Evolutionary conservation across 2,113 vertebrate species (phyloP), one percentile per base, ranked within the genome.

Genomic region (Chelonoidis abingdonii): DNA sequence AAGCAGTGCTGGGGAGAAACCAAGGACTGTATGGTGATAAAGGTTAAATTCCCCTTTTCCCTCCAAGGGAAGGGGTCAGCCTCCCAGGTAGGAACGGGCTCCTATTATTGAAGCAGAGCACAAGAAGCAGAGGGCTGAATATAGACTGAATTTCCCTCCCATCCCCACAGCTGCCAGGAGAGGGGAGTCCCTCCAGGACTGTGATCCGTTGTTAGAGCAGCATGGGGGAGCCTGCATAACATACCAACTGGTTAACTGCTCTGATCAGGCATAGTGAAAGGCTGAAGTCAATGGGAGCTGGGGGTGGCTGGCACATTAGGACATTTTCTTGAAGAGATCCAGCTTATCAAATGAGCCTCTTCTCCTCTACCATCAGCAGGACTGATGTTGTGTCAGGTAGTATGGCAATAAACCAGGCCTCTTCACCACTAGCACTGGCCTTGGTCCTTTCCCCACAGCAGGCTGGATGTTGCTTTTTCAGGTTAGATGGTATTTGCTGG

Each of bases 381-480:
- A n/a, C 75, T 11, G 21, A 83, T 47, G 41, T 5, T 35, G 59
- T 16, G 7, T 24, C n/a, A 27, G 50, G 35, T 16, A 27, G 13
- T 27, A 52, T 41, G 25, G n/a, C 52, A 82, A 82, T 82, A 82
- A 56, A n/a, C 12, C 0, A n/a, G 59, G 27, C 4, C 65, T 38
- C 1, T 72, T 69, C 25, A 5, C 31, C 83, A 65, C 3, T 5
- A 59, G 41, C 1, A 1, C 1, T 12, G 22, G 47, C 86, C 27
- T 10, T 0, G 0, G 35, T 56, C 35, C 8, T 41, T 78, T 3
- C 35, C 41, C 41, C 0, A 54, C 16, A 11, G 4, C 11, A 80
- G 41, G 21, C 56, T 1, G 38, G 1, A 1, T 54, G 57, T 17
- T 27, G 2, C 24, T 50, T 24, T 84, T 47, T 75, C 41, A 76